Evolutionary conservation across 2,113 vertebrate species (phyloP).

Genomic region (Cynopterus brachyotis): DNA sequence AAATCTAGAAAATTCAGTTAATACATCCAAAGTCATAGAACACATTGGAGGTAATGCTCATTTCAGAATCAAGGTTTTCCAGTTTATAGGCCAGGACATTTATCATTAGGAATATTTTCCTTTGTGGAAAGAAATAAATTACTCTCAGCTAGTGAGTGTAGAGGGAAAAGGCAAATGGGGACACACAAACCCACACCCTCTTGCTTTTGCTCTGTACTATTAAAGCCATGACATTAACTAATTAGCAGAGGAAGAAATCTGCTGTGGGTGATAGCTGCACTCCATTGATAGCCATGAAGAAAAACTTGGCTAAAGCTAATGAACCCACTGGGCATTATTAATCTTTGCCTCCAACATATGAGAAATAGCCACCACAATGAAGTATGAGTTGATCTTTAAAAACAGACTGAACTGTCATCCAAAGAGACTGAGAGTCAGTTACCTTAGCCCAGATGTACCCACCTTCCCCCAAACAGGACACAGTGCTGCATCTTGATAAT

Average conservation of each 20-base stretch:
- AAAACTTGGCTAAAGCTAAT: constrained; percentile 61
- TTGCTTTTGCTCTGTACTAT: constrained; percentile 48
- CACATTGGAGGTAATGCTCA: constrained; percentile 3
- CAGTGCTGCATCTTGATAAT: background rate
- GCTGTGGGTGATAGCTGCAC: background rate
- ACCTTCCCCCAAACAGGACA: background rate
- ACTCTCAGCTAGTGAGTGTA: constrained; percentile 1
- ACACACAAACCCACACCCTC: constrained; percentile 31
- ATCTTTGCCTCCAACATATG: constrained; percentile 22
- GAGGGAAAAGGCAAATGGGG: constrained; percentile 56
- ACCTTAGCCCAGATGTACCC: constrained; percentile 1
- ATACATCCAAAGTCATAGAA: constrained; percentile 43
- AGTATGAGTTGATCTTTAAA: background rate
- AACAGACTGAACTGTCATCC: background rate
- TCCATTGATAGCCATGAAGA: constrained; percentile 56
- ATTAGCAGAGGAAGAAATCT: constrained; percentile 54
- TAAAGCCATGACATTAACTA: constrained; percentile 67
- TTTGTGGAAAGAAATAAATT: constrained; percentile 64
- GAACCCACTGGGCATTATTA: constrained; percentile 63
- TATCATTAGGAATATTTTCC: constrained; percentile 35
- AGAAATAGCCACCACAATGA: constrained; percentile 43
- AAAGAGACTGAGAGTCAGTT: background rate
- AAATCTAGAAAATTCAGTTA: constrained; percentile 27
- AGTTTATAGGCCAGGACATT: constrained; percentile 10
- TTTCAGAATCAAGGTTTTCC: constrained; percentile 41